Evolutionary conservation across 2,888 invertebrate genomes (phyloP).

Genomic region (Sylvicola cinctus): DNA sequence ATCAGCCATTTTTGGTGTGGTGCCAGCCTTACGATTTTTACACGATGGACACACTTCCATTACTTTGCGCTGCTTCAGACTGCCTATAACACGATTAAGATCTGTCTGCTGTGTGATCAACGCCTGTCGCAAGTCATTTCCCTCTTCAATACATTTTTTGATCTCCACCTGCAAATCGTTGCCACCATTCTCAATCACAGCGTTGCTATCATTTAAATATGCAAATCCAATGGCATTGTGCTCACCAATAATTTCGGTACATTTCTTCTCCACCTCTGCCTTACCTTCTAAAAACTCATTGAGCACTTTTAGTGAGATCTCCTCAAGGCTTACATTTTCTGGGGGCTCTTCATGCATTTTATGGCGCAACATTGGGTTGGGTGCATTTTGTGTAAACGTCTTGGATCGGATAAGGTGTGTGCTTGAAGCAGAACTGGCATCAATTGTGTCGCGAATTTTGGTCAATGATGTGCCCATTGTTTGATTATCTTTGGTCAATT

Average conservation of each 20-base stretch:
- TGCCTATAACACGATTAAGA: constrained; percentile 25
- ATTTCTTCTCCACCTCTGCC: constrained; percentile 43
- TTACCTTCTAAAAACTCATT: constrained; percentile 45
- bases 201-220: constrained; percentile 15
- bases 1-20: constrained; percentile 20
- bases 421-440: constrained; percentile 15
- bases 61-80: constrained; percentile 7
- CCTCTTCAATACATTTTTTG: constrained; percentile 38
- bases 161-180: constrained; percentile 41
- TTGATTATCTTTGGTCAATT: constrained; percentile 37
- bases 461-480: constrained; percentile 20
- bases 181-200: too few relatives aligned
- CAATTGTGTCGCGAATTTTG: constrained; percentile 13
- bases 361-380: constrained; percentile 31
- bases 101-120: constrained; percentile 39
- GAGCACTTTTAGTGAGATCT: constrained; percentile 50
- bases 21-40: constrained; percentile 12
- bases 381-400: constrained; percentile 47
- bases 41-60: constrained; percentile 17
- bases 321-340: constrained; percentile 47
- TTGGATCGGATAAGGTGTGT: constrained; percentile 35
- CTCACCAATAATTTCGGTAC: constrained; percentile 15
- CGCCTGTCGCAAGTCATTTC: constrained; percentile 35
- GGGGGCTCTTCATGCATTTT: constrained; percentile 22
- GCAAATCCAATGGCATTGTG: constrained; percentile 16